Base-by-base conservation (phyloP, 2,113 vertebrate species). In the Lampris megalopsis region DNA sequence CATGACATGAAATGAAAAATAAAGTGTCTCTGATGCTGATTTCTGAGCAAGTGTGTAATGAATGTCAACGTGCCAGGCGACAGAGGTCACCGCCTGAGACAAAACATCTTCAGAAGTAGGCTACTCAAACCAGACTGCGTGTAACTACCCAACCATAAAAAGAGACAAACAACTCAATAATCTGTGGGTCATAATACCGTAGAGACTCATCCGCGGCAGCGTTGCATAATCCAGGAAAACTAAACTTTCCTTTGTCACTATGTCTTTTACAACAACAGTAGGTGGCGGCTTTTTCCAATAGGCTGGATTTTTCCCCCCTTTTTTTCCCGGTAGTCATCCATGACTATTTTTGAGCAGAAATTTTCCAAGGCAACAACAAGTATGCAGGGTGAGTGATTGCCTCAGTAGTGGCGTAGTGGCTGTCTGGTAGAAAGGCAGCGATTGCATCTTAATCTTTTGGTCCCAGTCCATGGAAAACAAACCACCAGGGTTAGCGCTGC, bases 371-470 rank as follows among this genome's bases (percentile, higher is more conserved):
- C 70, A 56, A 64, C 9, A 56, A 64, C 9, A 53, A 52, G 68
- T 81, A 68, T 73, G 61, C 80, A 75, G 79, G 81, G 63, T 5
- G 52, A 71, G 45, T 3, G 1, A 85, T 81, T 67, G 80, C 73
- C 81, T 82, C 82, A 6, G 8, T 69, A 79, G 66, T 77, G 71
- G 81, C 36, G 8, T 69, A 79, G 66, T 77, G 71, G 81, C 36
- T 2, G 71, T 68, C 69, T 84, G 9, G 1, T 48, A 63, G 58
- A 72, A 42, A 73, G 69, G 67, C 67, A 57, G 77, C 80, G 73
- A 80, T 86, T 84, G 77, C 3, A 43, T 78, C 69, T 85, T 92
- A 89, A 93, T 93, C 92, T 93, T 87, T 93, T 94, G 93, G 93
- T 85, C 70, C 7, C 41, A 41, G n/a, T 90, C 91, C 92, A 93